A percentile compares a stretch with the other conserved stretches of the same genome.
phyloP scores from a whole-genome alignment of 1,140 invertebrate species.

The Polypedilum vanderplanki region DNA sequence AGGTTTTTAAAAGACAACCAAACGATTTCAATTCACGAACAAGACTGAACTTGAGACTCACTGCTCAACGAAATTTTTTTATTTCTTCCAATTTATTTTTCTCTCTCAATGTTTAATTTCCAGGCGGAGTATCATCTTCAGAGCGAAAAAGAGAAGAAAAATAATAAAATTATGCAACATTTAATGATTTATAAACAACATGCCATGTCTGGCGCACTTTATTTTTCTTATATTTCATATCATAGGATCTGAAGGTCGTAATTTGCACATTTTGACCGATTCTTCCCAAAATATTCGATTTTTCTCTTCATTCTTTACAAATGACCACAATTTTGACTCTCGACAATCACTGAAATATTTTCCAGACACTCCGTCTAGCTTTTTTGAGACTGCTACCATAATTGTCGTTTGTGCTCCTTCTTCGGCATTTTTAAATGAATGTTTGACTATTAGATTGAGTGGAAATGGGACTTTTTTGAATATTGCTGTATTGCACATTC shows the following conservation, averaged over 20 bases:
- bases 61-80: background rate
- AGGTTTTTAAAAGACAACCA: background rate
- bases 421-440: slow-evolving; percentile 49
- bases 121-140: background rate
- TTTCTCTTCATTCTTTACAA: slow-evolving; percentile 54
- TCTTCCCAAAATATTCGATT: slow-evolving; percentile 73
- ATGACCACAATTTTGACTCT: slow-evolving; percentile 47
- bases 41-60: background rate
- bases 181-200: background rate
- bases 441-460: slow-evolving; percentile 50
- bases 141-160: background rate
- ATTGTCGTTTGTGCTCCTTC: slow-evolving; percentile 63
- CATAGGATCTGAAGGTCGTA: slow-evolving; percentile 47
- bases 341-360: slow-evolving; percentile 59
- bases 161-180: background rate
- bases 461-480: slow-evolving; percentile 70
- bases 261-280: slow-evolving; percentile 57
- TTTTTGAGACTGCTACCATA: slow-evolving; percentile 62
- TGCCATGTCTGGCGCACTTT: background rate
- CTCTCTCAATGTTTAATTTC: background rate
- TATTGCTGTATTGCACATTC: slow-evolving; percentile 76
- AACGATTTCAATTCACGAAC: slow-evolving; percentile 16
- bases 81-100: background rate
- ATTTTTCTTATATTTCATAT: slow-evolving; percentile 32
- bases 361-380: slow-evolving; percentile 54